Base-by-base conservation (phyloP, 2,888 invertebrate genomes). In the Drosophila pegasa region DNA sequence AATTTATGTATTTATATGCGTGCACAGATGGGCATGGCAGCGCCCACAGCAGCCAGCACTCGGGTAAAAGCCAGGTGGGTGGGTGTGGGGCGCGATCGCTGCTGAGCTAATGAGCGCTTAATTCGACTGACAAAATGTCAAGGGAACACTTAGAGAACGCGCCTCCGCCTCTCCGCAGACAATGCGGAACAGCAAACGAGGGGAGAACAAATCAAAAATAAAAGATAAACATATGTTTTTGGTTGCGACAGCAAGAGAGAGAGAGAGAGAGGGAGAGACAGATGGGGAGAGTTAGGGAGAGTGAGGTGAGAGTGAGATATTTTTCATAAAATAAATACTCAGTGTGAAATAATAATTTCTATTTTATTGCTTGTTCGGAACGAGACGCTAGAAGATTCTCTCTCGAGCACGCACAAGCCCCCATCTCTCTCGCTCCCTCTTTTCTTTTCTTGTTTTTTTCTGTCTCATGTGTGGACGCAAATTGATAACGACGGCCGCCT, bases 41-140 rank as follows among this genome's bases (percentile, higher is more conserved):
- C 65, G 47, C 50, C 43, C 60, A 61, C 71, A 37, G 25, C 51
- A 22, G 22, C 18, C n/a, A 58, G 25, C 20, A 48, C 58, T 41
- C 31, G 33, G 33, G 2, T 1, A 6, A 9, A 18, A 6, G 8
- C 7, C 2, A 37, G 52, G 51, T 12, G 51, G 37, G 37, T 27
- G 25, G 51, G 5, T 27, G 25, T 37, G 5, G 10, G 52, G 16
- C 52, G 5, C 22, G 29, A 41, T 31, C 40, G 41, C 64, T 60
- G 75, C 60, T 57, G 63, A 59, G 56, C 83, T 72, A 83, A 83
- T 84, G 78, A 87, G 74, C 87, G 35, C 68, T 80, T 83, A 83
- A 86, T 80, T 80, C 84, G 61, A 54, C 68, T 74, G 84, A 74
- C 82, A 83, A 78, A 78, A 60, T 83, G 87, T 83, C 87, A 80